These are phyloP conservation scores for Eumeta japonica DNA, from an alignment of 1,140 invertebrate species.

Conservation along the genomic window DNA sequence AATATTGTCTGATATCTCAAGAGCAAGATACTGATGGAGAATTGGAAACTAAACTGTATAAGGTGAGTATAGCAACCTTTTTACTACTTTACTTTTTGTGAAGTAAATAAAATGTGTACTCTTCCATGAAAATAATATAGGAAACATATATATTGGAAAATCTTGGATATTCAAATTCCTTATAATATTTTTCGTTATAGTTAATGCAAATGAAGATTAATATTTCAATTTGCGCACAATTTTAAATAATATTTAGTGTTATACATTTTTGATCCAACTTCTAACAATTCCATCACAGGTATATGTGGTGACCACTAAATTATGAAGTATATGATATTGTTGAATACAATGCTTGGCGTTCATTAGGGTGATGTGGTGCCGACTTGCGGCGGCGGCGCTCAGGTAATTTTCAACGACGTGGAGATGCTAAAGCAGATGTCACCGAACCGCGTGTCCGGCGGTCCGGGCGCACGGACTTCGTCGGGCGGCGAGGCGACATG, in stretches of 20 bases:
- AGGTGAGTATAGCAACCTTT: too few species aligned
- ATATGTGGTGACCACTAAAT: neutral
- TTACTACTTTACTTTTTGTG: too few species aligned
- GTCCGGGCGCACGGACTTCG: conserved; percentile 4
- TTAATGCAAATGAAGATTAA: too few species aligned
- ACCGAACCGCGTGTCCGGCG: conserved; percentile 52
- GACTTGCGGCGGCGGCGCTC: conserved; percentile 88
- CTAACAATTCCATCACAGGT: conserved; percentile 5
- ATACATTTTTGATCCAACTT: neutral
- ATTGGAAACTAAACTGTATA: conserved; percentile 89
- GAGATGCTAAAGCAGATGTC: conserved; percentile 87
- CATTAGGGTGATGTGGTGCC: conserved; percentile 90
- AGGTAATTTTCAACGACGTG: conserved; percentile 94
- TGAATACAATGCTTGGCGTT: conserved; percentile 14
- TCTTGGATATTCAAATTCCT: too few species aligned
- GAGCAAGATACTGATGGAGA: conserved; percentile 88
- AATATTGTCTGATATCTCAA: conserved; percentile 91
- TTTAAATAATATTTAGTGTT: too few species aligned
- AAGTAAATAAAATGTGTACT: too few species aligned
- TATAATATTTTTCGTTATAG: too few species aligned
- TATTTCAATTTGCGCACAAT: too few species aligned
- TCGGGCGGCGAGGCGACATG: conserved; percentile 16
- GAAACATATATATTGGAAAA: too few species aligned
- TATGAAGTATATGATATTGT: neutral
- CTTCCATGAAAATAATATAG: too few species aligned